Evolutionary conservation across 1,140 invertebrate genomes (phyloP).

Genomic region (Microvelia longipes): DNA sequence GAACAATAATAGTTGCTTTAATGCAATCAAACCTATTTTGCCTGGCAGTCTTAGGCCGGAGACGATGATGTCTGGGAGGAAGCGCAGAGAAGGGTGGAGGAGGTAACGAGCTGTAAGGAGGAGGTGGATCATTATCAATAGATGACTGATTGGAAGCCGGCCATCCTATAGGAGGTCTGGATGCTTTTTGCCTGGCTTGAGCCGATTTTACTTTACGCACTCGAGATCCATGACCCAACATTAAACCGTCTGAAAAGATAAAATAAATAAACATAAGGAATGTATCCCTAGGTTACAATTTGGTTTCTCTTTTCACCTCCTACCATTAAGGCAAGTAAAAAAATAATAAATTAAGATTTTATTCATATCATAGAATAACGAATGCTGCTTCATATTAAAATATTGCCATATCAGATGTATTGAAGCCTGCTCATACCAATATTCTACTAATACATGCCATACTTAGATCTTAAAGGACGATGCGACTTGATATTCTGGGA

Average conservation of each 20-base stretch:
- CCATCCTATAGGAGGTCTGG: constrained; percentile 1
- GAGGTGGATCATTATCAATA: constrained; percentile 12
- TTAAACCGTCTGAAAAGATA: constrained; percentile 27
- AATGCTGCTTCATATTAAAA: too few relatives aligned
- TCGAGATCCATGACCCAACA: constrained; percentile 42
- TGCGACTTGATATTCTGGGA: too few relatives aligned
- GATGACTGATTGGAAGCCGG: constrained; percentile 5
- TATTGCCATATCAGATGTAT: too few relatives aligned
- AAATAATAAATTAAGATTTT: too few relatives aligned
- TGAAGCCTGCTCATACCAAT: too few relatives aligned
- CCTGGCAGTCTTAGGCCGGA: constrained; percentile 32
- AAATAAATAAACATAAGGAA: background rate
- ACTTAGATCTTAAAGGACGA: too few relatives aligned
- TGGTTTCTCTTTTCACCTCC: too few relatives aligned
- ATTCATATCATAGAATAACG: too few relatives aligned
- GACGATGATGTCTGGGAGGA: constrained; percentile 15
- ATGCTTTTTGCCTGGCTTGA: constrained; percentile 24
- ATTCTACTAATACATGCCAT: too few relatives aligned
- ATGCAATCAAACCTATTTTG: constrained; percentile 31
- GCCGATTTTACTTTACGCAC: constrained; percentile 42
- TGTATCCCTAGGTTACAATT: background rate
- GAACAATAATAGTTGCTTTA: too few relatives aligned
- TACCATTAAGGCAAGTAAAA: too few relatives aligned
- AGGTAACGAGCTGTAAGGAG: constrained; percentile 5
- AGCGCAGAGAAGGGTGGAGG: constrained; percentile 1